Percentiles rank a stretch among this genome's conserved stretches.
phyloP scores from a whole-genome alignment of 2,888 invertebrate genomes.

The Synanthedon myopaeformis region DNA sequence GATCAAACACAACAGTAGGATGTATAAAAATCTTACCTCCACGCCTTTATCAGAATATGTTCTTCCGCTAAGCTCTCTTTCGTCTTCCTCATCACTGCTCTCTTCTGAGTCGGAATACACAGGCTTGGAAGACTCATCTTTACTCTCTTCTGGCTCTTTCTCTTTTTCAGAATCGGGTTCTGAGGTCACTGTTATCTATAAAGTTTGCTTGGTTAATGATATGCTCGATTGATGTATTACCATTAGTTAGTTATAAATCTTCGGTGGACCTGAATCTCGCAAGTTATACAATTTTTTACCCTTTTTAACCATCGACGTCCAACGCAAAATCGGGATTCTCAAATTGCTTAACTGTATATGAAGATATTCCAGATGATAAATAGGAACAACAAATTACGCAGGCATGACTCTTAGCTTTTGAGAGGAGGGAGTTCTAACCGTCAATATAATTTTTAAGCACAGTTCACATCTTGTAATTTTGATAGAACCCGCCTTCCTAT shows the following conservation, averaged over 20 bases:
- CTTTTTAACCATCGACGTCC: too few species aligned
- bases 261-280: background rate
- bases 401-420: background rate
- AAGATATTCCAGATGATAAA: background rate
- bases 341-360: too few species aligned
- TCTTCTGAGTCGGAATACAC: conserved; percentile 73
- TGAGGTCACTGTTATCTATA: conserved; percentile 56
- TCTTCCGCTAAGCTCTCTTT: conserved; percentile 82
- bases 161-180: conserved; percentile 33
- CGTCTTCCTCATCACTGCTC: conserved; percentile 79
- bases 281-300: too few species aligned
- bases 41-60: conserved; percentile 81
- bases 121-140: conserved; percentile 22
- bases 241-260: too few species aligned
- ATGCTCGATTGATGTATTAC: too few species aligned
- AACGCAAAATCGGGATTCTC: too few species aligned
- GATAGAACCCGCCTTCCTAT: background rate
- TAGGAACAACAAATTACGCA: background rate
- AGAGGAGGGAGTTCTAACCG: too few species aligned
- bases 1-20: too few species aligned
- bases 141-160: conserved; percentile 18
- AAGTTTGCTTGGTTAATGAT: background rate
- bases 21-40: conserved; percentile 64
- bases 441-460: too few species aligned
- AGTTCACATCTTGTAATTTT: too few species aligned